Base-by-base conservation (phyloP, 1,140 invertebrate species). In the Drosophila nebulosa region DNA sequence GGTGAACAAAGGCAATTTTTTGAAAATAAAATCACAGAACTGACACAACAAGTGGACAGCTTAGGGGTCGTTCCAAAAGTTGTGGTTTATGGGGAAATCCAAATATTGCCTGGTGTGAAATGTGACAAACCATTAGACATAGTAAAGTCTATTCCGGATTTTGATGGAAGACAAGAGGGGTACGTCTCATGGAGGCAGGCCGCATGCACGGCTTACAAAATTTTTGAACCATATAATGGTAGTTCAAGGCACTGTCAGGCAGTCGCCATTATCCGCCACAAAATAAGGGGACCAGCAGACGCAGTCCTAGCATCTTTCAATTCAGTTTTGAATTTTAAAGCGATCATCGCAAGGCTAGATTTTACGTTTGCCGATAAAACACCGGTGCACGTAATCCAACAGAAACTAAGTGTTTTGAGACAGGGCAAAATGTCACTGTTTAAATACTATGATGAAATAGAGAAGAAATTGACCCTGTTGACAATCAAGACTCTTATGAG, bases 131-230 rank as follows among this genome's bases (percentile, higher is more conserved):
- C 30, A 32, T 32, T 32, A 32, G 30, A 32, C 30, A 32, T 32
- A 32, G 30, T 32, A 32, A 68, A 68, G 42, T 32, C 59, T 6
- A 27, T 57, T 9, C 62, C 52, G 27, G 14, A 27, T 9, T 26
- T 68, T 53, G 3, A 56, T 46, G 60, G 71, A 10, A 55, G 59
- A 46, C 46, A 42, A 24, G 42, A 39, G 27, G 51, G 69, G 39
- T 75, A 75, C 39, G 58, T 74, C 16, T 72, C 69, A 9, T 79
- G 65, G 69, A 36, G 63, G n/a, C 64, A 76, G 24, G 61, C 76
- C 7, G 56, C 71, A 9, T 6, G 9, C 6, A 65, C 61, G 14
- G 36, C 61, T 24, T 59, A 61, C 51, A 16, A 71, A 14, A 16
- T 66, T 7, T 77, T 73, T 10, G 60, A 61, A 35, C 30, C 35